Conservation (phyloP, 37 sponge, comb jelly and placozoan genomes). For the Halichondria panicea region DNA sequence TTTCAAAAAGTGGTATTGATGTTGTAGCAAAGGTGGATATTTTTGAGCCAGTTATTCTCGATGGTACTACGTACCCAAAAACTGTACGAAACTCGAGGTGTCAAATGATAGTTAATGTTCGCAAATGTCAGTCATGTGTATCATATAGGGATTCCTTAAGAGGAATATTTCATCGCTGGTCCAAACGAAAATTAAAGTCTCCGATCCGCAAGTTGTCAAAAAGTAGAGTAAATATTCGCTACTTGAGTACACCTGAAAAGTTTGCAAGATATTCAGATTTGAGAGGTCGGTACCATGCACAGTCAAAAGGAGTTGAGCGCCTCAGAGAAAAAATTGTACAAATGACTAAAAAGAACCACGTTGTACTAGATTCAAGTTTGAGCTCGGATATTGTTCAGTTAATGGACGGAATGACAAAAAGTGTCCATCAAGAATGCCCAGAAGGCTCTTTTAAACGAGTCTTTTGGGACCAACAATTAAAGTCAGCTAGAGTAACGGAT, state of each 20-base stretch:
- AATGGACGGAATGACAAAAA: conserved; percentile 15
- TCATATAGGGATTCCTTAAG: conserved; percentile 6
- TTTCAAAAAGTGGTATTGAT: conserved; percentile 6
- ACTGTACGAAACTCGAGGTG: conserved; percentile 28
- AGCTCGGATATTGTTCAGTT: conserved; percentile 9
- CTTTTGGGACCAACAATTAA: conserved; percentile 49
- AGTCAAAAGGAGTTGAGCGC: not conserved
- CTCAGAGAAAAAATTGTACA: conserved; percentile 5
- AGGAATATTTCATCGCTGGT: conserved; percentile 19
- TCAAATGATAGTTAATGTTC: not conserved
- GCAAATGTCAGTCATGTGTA: conserved; percentile 14
- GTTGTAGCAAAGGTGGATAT: conserved; percentile 1
- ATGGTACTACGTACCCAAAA: not conserved
- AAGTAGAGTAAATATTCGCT: no score
- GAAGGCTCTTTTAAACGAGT: conserved; percentile 22
- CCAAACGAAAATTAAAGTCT: not conserved
- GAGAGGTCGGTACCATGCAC: not conserved
- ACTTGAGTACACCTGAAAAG: conserved; percentile 35
- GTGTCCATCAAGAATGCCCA: not conserved
- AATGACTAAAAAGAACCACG: not conserved
- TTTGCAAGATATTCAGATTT: not conserved
- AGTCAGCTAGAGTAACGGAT: conserved; percentile 17
- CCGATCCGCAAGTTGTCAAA: not conserved
- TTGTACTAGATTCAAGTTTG: conserved; percentile 8
- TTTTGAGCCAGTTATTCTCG: not conserved